These are phyloP conservation scores for Poecilobothrus nobilitatus DNA, from an alignment of 2,888 invertebrate genomes.

Conservation along the genomic window DNA sequence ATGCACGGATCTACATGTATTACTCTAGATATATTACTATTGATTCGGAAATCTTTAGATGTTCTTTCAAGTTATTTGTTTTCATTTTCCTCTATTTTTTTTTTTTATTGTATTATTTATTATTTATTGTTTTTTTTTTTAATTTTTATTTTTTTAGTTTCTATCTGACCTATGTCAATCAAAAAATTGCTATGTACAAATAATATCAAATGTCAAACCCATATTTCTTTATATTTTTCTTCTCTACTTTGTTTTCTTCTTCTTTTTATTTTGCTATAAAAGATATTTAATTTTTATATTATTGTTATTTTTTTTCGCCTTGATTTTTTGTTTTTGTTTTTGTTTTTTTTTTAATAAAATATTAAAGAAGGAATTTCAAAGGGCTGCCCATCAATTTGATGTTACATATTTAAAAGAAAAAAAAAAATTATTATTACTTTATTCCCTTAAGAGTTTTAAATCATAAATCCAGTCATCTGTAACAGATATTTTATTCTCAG, in stretches of 20 bases:
- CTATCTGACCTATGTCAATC: slow-evolving; percentile 3
- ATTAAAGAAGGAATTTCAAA: background rate
- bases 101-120: too few species aligned
- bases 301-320: background rate
- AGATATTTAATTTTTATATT: background rate
- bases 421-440: background rate
- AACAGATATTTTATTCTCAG: background rate
- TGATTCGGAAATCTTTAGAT: background rate
- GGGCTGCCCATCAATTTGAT: slow-evolving; percentile 2
- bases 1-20: background rate
- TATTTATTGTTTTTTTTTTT: background rate
- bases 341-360: background rate
- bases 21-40: background rate
- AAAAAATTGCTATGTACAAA: background rate
- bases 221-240: background rate
- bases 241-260: background rate
- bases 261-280: background rate
- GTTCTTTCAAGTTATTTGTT: background rate
- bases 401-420: background rate
- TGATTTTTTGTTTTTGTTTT: background rate
- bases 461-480: background rate
- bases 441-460: background rate
- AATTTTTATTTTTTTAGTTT: background rate
- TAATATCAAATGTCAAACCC: slow-evolving; percentile 6
- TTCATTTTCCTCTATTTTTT: too few species aligned